A percentile compares a stretch with the other conserved stretches of the same genome.
Evolutionary conservation across 2,888 invertebrate species (phyloP).

Genomic region (Macaria notata): DNA sequence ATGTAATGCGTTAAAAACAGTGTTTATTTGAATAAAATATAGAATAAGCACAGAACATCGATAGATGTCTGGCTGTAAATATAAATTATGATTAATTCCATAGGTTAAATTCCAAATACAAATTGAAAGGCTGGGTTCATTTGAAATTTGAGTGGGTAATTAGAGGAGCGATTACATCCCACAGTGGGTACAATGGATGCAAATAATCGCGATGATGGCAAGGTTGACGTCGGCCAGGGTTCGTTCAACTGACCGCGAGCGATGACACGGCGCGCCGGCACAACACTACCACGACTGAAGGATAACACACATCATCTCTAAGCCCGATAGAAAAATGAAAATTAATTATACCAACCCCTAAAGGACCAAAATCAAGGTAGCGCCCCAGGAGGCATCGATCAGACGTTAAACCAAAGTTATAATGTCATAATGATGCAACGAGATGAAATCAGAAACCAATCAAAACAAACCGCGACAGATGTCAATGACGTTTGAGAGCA

Average conservation of each 20-base stretch:
- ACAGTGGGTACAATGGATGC: conserved; percentile 73
- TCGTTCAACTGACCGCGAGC: conserved; percentile 82
- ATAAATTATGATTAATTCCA: neutral
- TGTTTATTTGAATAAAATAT: too few species aligned
- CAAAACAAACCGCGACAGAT: conserved; percentile 4
- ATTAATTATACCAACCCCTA: neutral
- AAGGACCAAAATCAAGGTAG: neutral
- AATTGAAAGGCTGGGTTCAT: conserved; percentile 11
- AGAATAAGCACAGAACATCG: too few species aligned
- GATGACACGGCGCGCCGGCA: conserved; percentile 77
- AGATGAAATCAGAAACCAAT: conserved; percentile 18
- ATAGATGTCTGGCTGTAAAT: too few species aligned
- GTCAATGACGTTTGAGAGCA: neutral
- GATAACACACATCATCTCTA: neutral
- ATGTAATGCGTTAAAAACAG: too few species aligned
- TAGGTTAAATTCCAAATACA: conserved; percentile 1
- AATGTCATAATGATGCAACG: conserved; percentile 25
- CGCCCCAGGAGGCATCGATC: neutral
- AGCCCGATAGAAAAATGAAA: neutral
- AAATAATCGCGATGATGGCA: conserved; percentile 81
- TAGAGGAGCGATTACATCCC: conserved; percentile 59
- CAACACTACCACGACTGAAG: conserved; percentile 34
- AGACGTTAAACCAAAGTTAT: conserved; percentile 9
- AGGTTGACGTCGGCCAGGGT: conserved; percentile 79
- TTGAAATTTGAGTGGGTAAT: conserved; percentile 49